These are phyloP conservation scores for Trachymyrmex septentrionalis DNA, from an alignment of 1,140 invertebrate genomes.

Conservation along the genomic window DNA sequence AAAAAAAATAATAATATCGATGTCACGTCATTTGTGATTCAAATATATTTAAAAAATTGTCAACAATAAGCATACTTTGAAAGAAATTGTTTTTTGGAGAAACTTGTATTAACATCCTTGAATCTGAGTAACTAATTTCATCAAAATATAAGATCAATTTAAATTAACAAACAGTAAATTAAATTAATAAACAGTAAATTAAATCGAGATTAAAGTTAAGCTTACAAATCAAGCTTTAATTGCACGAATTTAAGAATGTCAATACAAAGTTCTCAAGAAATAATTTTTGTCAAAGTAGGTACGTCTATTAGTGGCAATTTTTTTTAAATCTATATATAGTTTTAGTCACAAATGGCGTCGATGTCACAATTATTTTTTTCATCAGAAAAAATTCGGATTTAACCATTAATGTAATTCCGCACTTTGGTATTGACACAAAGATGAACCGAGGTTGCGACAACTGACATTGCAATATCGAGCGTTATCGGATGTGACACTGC, in stretches of 20 bases:
- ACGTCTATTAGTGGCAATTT: background rate
- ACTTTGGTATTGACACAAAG: background rate
- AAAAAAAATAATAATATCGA: too few species aligned
- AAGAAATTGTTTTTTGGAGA: too few species aligned
- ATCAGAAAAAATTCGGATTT: conserved; percentile 7
- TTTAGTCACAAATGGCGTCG: background rate
- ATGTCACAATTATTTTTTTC: background rate
- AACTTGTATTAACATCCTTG: too few species aligned
- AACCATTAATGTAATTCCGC: background rate
- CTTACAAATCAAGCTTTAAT: background rate
- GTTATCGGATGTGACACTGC: conserved; percentile 30
- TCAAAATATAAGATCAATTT: too few species aligned
- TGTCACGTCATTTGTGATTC: too few species aligned
- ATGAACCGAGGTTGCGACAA: conserved; percentile 47
- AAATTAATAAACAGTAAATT: too few species aligned
- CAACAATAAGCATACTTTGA: too few species aligned
- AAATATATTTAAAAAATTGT: too few species aligned
- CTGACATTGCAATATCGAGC: conserved; percentile 29
- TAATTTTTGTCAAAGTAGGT: background rate
- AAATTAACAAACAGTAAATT: too few species aligned
- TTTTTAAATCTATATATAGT: background rate
- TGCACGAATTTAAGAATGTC: background rate
- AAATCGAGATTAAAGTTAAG: too few species aligned
- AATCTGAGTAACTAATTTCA: too few species aligned
- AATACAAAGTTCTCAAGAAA: background rate